A percentile compares a stretch with the other conserved stretches of the same genome.
Conservation (phyloP, 2,888 invertebrate species). For the Caenorhabditis japonica region DNA sequence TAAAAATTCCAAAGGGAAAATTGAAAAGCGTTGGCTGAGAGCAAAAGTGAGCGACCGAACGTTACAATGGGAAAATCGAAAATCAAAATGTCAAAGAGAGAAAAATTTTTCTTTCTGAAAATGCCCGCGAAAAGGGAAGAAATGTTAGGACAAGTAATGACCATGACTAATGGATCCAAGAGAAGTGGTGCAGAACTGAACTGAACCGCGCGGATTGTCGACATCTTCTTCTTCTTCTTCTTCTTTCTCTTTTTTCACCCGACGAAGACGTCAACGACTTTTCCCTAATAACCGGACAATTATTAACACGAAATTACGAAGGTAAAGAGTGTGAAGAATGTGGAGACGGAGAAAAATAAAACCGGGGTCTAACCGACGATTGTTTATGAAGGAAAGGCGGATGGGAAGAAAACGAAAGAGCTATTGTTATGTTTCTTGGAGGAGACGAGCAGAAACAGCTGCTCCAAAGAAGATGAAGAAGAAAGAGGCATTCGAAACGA, state of each 20-base stretch:
- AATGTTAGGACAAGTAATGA: too few relatives aligned
- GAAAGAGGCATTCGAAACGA: neutral
- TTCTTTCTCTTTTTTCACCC: too few relatives aligned
- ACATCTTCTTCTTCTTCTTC: neutral
- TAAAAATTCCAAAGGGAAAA: too few relatives aligned
- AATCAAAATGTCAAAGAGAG: too few relatives aligned
- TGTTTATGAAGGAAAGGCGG: neutral
- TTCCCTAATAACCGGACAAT: conserved; percentile 21
- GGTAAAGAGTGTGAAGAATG: conserved; percentile 1
- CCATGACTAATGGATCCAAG: too few relatives aligned
- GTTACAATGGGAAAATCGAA: too few relatives aligned
- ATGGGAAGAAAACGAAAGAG: conserved; percentile 3
- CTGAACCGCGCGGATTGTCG: conserved; percentile 13
- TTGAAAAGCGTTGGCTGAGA: too few relatives aligned
- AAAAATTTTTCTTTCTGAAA: too few relatives aligned
- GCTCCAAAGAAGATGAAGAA: neutral
- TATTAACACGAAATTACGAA: conserved; percentile 3
- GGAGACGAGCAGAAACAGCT: conserved; percentile 3
- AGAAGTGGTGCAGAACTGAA: conserved; percentile 5
- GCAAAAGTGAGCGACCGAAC: too few relatives aligned
- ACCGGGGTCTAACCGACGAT: neutral
- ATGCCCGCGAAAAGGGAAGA: neutral
- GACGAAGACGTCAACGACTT: too few relatives aligned
- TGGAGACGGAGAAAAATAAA: conserved; percentile 3
- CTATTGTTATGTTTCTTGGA: conserved; percentile 1